Conservation (phyloP, 2,888 invertebrate genomes). For the Nephrotoma flavescens region DNA sequence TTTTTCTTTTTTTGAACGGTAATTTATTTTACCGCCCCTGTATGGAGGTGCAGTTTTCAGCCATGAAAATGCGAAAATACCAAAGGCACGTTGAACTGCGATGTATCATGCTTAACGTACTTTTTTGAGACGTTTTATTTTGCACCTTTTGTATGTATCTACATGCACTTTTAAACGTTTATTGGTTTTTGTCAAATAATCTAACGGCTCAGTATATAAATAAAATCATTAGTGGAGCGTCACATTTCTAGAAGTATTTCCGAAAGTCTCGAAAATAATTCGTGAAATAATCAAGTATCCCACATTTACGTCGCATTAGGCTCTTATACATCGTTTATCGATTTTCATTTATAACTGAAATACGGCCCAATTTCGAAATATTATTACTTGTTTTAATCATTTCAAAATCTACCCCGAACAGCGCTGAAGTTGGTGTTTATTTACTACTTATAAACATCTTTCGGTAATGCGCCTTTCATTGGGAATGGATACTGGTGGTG, state of each 20-base stretch:
- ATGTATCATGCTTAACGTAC: too few relatives aligned
- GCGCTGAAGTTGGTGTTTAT: constrained; percentile 65
- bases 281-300: constrained; percentile 77
- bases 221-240: constrained; percentile 22
- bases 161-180: too few relatives aligned
- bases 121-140: too few relatives aligned
- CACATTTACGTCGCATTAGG: constrained; percentile 70
- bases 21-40: too few relatives aligned
- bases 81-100: too few relatives aligned
- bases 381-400: constrained; percentile 66
- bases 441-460: constrained; percentile 49
- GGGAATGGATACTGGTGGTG: constrained; percentile 66
- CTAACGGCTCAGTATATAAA: too few relatives aligned
- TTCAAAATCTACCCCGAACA: constrained; percentile 91
- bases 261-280: constrained; percentile 66
- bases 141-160: too few relatives aligned
- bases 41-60: too few relatives aligned
- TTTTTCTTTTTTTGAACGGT: too few relatives aligned
- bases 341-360: constrained; percentile 78
- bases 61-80: too few relatives aligned
- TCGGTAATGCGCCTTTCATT: constrained; percentile 45
- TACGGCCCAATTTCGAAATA: constrained; percentile 63
- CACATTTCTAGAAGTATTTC: constrained; percentile 53
- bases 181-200: too few relatives aligned
- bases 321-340: constrained; percentile 66